Evolutionary conservation across 2,113 vertebrate genomes (phyloP), one percentile per base, ranked within the genome.

Genomic region (Labeo catla): DNA sequence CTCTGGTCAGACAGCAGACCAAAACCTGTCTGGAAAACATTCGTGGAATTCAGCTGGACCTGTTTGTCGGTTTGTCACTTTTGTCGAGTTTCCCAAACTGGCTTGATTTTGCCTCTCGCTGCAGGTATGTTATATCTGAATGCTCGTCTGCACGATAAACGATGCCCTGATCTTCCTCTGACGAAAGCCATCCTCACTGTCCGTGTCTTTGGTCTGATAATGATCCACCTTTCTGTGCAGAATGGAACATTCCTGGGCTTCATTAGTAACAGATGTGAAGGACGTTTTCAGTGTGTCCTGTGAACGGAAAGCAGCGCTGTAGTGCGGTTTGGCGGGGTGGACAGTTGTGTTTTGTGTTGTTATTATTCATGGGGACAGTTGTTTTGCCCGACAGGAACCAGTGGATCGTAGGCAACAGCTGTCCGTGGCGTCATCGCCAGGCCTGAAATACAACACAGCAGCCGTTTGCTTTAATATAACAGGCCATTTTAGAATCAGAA

Each of bases 191-290:
- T 23, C 66, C 39, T 73, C 15, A 23, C 61, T 15, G 3, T 39
- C 11, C 28, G 10, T 70, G 85, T 59, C 45, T 28, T 28, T 28
- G 28, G 28, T 73, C 45, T 61, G 80, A n/a, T 78, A 76, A 65
- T 63, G 76, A 15, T 65, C 43, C 36, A 78, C 73, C 81, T 84
- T 59, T 49, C 90, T 91, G 89, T 91, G 89, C 77, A 84, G 87
- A 91, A 91, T 89, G 91, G 89, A 91, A 91, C 94, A 95, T 95
- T 95, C 94, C 93, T 93, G 84, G 86, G 88, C 92, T 93, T 93
- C 93, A 94, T 94, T 93, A 91, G 92, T 92, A 94, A 93, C 95
- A 95, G 94, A 95, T 94, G 94, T 94, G 93, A 91, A 88, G 87
- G 63, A 57, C 19, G 91, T 92, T 91, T 90, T 87, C 91, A 91